Evolutionary conservation across 2,797 vertebrate genomes (phyloP).

Genomic region (Eulemur rubriventer): DNA sequence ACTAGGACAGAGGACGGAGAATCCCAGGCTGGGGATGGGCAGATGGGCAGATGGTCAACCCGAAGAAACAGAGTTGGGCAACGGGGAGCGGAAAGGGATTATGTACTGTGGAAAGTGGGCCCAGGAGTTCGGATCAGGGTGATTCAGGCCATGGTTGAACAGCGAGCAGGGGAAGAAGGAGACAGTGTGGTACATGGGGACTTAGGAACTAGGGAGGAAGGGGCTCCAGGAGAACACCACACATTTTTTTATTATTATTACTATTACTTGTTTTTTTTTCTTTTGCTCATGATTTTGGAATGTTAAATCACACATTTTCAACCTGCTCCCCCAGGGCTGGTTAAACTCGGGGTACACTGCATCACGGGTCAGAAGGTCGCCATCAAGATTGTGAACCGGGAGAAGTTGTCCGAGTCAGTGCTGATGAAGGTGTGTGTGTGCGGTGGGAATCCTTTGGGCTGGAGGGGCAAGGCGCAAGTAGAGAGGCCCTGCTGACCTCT

Average conservation of each 20-base stretch:
- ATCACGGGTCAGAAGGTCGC: constrained; percentile 96
- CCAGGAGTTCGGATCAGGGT: background rate
- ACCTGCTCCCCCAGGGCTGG: constrained; percentile 87
- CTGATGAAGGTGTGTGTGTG: constrained; percentile 92
- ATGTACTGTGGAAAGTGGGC: background rate
- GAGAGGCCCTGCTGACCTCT: background rate
- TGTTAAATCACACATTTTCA: background rate
- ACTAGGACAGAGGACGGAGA: background rate
- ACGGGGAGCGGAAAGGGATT: background rate
- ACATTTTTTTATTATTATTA: background rate
- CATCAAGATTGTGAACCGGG: constrained; percentile 97
- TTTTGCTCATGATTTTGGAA: background rate
- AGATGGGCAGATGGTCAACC: background rate
- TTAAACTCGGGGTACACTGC: constrained; percentile 95
- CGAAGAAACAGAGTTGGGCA: background rate
- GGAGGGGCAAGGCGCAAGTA: background rate
- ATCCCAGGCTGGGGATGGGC: background rate
- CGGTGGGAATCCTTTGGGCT: background rate
- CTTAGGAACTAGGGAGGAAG: background rate
- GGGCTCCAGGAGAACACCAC: background rate
- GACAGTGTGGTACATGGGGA: background rate
- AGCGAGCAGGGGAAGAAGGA: background rate
- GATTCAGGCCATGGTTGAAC: background rate
- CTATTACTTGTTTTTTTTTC: background rate
- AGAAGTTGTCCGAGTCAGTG: constrained; percentile 96